Evolutionary conservation across 2,113 vertebrate species (phyloP).

Genomic region (Lates calcarifer): DNA sequence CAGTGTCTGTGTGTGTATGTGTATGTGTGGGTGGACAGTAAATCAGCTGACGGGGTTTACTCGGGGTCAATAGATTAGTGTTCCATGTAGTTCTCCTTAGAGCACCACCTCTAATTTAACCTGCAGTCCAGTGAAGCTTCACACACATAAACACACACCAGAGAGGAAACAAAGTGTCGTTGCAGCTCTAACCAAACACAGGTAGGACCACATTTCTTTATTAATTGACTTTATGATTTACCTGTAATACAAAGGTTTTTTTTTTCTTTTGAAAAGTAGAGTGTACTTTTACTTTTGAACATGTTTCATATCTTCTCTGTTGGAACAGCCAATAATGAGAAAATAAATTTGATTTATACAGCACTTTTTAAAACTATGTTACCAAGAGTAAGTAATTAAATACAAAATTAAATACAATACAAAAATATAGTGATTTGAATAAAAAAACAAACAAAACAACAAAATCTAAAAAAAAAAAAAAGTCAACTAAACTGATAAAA

Average conservation of each 20-base stretch:
- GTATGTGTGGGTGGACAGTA: neutral
- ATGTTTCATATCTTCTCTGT: neutral
- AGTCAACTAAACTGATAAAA: neutral
- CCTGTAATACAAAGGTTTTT: neutral
- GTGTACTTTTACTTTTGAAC: neutral
- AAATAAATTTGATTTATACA: neutral
- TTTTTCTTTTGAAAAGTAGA: neutral
- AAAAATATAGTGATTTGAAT: neutral
- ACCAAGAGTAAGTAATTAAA: neutral
- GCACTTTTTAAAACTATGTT: neutral
- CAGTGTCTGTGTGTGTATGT: neutral
- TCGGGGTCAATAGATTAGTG: conserved; percentile 56
- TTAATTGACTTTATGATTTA: neutral
- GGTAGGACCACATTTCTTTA: conserved; percentile 32
- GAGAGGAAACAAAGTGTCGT: conserved; percentile 1
- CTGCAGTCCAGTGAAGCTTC: neutral
- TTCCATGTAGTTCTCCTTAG: conserved; percentile 42
- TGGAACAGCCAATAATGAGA: neutral
- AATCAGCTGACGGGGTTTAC: conserved; percentile 44
- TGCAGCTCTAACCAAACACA: conserved; percentile 4
- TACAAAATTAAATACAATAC: no score
- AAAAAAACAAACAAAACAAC: neutral
- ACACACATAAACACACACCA: neutral
- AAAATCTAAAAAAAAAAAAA: neutral
- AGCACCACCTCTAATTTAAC: conserved; percentile 10